Conservation (phyloP, 1,140 invertebrate genomes). For the Pseudoatta argentina region DNA sequence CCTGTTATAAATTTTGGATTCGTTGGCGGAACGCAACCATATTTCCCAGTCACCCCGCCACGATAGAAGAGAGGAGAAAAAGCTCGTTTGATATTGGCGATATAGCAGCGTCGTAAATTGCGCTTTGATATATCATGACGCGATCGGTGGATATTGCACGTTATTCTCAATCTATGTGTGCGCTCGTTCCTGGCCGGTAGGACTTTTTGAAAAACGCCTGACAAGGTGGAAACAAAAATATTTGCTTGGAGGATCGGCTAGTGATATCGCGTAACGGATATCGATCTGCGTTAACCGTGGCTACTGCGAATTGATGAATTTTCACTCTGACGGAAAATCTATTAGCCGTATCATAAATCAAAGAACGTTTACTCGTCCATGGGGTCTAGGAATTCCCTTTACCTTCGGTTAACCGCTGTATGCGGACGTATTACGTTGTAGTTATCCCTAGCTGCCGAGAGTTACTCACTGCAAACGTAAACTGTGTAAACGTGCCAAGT, state of each 20-base stretch:
- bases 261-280: constrained; percentile 46
- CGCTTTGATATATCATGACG: constrained; percentile 67
- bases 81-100: constrained; percentile 56
- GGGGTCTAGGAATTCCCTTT: constrained; percentile 44
- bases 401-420: constrained; percentile 40
- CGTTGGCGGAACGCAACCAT: constrained; percentile 59
- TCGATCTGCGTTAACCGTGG: constrained; percentile 44
- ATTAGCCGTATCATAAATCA: constrained; percentile 61
- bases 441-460: constrained; percentile 37
- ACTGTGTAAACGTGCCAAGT: constrained; percentile 22
- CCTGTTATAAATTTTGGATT: constrained; percentile 76
- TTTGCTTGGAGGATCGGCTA: constrained; percentile 31
- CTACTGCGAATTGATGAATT: constrained; percentile 56
- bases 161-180: constrained; percentile 66
- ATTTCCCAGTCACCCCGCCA: constrained; percentile 46
- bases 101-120: constrained; percentile 66
- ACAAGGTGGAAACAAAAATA: constrained; percentile 64
- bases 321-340: constrained; percentile 51
- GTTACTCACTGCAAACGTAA: constrained; percentile 45
- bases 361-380: constrained; percentile 45
- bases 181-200: neutral
- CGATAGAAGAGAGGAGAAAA: constrained; percentile 26
- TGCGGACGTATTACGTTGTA: constrained; percentile 47
- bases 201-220: constrained; percentile 60
- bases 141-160: constrained; percentile 62